Evolutionary conservation across 2,113 vertebrate species (phyloP).

Genomic region (Hemiprocne comata): DNA sequence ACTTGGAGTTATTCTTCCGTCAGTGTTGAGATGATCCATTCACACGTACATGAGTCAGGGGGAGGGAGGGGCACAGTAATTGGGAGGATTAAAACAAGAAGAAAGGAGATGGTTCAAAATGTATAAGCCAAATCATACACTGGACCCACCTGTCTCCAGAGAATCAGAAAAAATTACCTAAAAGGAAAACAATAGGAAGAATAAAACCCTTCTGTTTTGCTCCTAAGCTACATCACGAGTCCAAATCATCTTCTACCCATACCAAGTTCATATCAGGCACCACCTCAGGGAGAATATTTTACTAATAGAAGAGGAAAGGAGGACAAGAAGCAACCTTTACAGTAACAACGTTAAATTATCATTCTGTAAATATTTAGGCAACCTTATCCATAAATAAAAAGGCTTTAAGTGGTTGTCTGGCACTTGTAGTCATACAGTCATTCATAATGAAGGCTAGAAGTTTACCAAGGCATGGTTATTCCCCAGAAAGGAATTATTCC

Average conservation of each 20-base stretch:
- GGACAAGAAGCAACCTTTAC: background rate
- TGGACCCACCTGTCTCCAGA: background rate
- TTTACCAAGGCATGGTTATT: background rate
- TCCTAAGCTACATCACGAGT: background rate
- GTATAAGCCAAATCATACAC: background rate
- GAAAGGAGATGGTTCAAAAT: background rate
- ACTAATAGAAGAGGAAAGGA: background rate
- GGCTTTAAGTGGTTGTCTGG: background rate
- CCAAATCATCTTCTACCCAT: background rate
- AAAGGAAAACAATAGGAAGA: background rate
- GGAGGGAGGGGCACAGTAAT: background rate
- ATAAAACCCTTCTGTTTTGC: background rate
- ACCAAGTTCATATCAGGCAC: background rate
- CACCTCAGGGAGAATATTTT: background rate
- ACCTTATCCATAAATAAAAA: background rate
- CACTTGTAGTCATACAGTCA: background rate
- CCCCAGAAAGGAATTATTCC: background rate
- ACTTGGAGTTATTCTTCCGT: background rate
- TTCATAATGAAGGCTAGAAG: background rate
- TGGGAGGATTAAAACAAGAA: background rate
- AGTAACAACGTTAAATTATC: background rate
- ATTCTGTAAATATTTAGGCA: background rate
- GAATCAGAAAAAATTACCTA: background rate
- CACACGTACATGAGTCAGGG: background rate
- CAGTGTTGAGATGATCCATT: background rate